phyloP scores from a whole-genome alignment of 2,888 invertebrate genomes.

The Diplolepis rosae region DNA sequence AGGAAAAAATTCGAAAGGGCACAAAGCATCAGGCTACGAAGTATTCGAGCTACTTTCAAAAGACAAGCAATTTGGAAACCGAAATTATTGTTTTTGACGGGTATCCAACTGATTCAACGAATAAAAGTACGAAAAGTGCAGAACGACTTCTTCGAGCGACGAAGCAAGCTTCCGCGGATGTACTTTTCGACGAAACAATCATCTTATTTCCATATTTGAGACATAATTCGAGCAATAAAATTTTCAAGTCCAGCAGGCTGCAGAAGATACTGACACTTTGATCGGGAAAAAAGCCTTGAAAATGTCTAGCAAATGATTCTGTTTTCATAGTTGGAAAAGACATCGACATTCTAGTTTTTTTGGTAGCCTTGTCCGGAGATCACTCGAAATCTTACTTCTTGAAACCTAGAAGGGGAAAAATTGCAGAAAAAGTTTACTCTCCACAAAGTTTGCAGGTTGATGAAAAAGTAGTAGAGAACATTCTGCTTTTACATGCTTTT shows the following conservation, averaged over 20 bases:
- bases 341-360: slow-evolving; percentile 2
- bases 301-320: neutral
- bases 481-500: too few relatives aligned
- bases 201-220: slow-evolving; percentile 58
- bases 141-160: too few relatives aligned
- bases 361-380: neutral
- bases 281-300: neutral
- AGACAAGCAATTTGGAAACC: neutral
- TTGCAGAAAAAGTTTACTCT: too few relatives aligned
- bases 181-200: too few relatives aligned
- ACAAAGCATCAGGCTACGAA: slow-evolving; percentile 43
- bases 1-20: slow-evolving; percentile 42
- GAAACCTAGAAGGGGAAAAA: slow-evolving; percentile 11
- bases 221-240: neutral
- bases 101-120: too few relatives aligned
- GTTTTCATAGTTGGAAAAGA: neutral
- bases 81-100: too few relatives aligned
- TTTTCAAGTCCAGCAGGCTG: neutral
- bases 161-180: too few relatives aligned
- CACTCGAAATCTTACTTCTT: neutral
- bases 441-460: too few relatives aligned
- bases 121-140: too few relatives aligned
- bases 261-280: neutral
- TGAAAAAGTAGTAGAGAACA: too few relatives aligned
- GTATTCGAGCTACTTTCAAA: slow-evolving; percentile 46